These are phyloP conservation scores for Motacilla tschutschensis DNA, from an alignment of 2,113 vertebrate species.

Conservation along the genomic window DNA sequence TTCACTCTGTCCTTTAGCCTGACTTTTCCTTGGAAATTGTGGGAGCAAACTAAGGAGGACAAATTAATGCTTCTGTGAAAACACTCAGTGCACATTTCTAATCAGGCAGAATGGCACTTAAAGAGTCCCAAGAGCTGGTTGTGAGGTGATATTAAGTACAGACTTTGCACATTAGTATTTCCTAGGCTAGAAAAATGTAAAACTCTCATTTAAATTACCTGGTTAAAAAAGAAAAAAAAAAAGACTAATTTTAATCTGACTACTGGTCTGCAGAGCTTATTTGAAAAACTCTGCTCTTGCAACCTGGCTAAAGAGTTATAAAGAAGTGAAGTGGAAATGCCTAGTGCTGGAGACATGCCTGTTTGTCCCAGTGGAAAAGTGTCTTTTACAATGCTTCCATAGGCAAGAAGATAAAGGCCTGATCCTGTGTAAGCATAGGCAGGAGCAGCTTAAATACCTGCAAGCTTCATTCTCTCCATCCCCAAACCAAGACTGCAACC, in stretches of 20 bases:
- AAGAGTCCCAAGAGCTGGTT: neutral
- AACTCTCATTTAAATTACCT: neutral
- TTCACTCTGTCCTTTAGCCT: neutral
- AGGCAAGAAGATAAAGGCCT: neutral
- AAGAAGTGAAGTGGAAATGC: neutral
- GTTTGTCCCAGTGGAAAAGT: neutral
- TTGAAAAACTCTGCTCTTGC: neutral
- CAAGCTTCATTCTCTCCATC: neutral
- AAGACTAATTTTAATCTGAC: neutral
- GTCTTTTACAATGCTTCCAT: neutral
- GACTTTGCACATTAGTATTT: neutral
- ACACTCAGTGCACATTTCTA: neutral
- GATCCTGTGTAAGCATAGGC: neutral
- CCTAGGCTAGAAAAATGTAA: neutral
- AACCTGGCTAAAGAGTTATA: neutral
- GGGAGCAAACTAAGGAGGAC: neutral
- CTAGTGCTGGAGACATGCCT: neutral
- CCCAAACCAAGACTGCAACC: neutral
- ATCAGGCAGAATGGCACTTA: neutral
- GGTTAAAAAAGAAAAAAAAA: neutral
- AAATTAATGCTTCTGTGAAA: constrained; percentile 6
- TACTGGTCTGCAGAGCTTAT: neutral
- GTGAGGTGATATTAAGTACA: neutral
- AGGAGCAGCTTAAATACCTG: neutral
- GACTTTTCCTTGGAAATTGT: neutral